Base-by-base conservation (phyloP, 2,797 vertebrate genomes). In the Galago senegalensis region DNA sequence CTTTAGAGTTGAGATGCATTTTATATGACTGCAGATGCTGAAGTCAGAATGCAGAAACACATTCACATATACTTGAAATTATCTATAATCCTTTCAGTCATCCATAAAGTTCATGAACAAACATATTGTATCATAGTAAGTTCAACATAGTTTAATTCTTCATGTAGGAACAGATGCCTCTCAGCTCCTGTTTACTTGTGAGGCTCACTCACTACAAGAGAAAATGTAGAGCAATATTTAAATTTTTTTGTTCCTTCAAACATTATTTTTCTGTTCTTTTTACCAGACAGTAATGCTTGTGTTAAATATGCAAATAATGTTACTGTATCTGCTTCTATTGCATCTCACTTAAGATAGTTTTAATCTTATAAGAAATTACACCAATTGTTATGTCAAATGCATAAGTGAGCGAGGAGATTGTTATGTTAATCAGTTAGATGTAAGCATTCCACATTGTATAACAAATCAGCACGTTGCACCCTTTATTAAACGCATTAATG, bases 81-180 rank as follows among this genome's bases (percentile, higher is more conserved):
- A 53, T 93, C 72, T 60, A 61, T 90, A 90, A 84, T 46, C 31
- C 14, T 17, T 80, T 87, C 60, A 95, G 11, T 82, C 89, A 79
- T 79, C 49, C 58, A 87, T 31, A 92, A 92, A 90, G 16, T 46
- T 31, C 23, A 20, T 56, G 69, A 34, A 70, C 46, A 95, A 95
- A 65, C 93, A 93, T 93, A 95, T 56, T 84, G 27, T 46, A 29
- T 93, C 84, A 88, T 58, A 79, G n/a, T 91, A 73, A 95, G 77
- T 93, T 95, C 23, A 75, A n/a, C 2, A 75, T 7, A 21, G 21
- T 61, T 72, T 86, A 63, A 75, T 88, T 88, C 83, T 87, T 87
- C 67, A 37, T 46, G 11, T 31, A 81, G 77, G 34, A 96, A 63
- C 77, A 95, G 65, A 96, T 96, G 91, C 20, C 61, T 34, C 61